Base-by-base conservation (phyloP, 2,797 vertebrate genomes). In the Cryptoprocta ferox region DNA sequence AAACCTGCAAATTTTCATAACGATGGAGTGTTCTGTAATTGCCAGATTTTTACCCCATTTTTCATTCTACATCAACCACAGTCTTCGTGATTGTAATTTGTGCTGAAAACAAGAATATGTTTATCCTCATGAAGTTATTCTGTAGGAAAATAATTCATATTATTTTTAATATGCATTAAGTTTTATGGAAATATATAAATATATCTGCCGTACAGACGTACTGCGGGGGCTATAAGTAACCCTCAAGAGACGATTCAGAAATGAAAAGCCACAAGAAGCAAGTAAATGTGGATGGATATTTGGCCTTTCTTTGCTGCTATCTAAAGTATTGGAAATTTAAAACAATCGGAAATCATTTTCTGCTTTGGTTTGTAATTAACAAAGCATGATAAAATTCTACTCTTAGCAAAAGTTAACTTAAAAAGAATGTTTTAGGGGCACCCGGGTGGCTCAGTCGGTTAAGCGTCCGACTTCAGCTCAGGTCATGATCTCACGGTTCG, bases 281-380 rank as follows among this genome's bases (percentile, higher is more conserved):
- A 21, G 6, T 35, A 18, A 30, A 21, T 2, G 0, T 3, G 21
- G n/a, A 0, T 56, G 65, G 19, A 0, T 26, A 0, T 28, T 1
- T 0, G 24, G 8, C 56, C 35, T 70, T 26, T 32, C 42, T n/a
- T 14, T 70, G 5, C 56, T 39, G 8, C 0, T 26, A 6, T 11
- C 16, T 39, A 2, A 35, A 68, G 42, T 30, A 63, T 30, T 1
- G 0, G 83, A 75, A 42, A 82, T 11, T 19, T 21, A 26, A 48
- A 68, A 16, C 71, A 15, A 13, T 24, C 26, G n/a, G 68, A 32
- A 24, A 16, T 70, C 39, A 12, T 35, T 66, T 66, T 48, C 21
- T 37, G 3, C 35, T 76, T 15, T 1, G 15, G 18, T n/a, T 53
- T 68, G 28, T 63, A 63, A 9, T 26, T 61, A 85, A 73, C 2